Percentiles rank a stretch among this genome's conserved stretches.
Evolutionary conservation across 2,113 vertebrate genomes (phyloP).

Genomic region (Clupea harengus): DNA sequence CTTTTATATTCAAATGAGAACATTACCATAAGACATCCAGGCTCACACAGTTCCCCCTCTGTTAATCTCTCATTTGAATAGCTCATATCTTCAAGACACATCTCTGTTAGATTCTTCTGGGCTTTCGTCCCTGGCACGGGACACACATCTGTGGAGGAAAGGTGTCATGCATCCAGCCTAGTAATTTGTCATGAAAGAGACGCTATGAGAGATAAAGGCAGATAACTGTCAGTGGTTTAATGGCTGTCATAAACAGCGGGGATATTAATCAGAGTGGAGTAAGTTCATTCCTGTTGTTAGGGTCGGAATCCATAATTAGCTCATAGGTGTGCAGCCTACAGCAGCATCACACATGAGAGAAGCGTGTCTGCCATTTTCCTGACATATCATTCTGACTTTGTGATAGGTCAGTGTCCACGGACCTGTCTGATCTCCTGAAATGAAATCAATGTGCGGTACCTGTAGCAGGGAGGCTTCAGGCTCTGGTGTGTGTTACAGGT

Average conservation of each 20-base stretch:
- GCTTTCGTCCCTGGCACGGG: constrained; percentile 70
- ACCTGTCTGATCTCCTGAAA: background rate
- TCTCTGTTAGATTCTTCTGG: constrained; percentile 66
- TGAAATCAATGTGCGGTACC: background rate
- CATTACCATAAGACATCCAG: constrained; percentile 77
- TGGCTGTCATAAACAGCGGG: constrained; percentile 67
- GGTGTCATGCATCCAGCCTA: constrained; percentile 62
- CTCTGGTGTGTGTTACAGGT: background rate
- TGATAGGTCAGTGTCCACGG: background rate
- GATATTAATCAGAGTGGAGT: constrained; percentile 65
- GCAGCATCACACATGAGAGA: background rate
- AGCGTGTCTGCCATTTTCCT: background rate
- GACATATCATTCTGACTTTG: background rate
- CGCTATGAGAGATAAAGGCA: constrained; percentile 62
- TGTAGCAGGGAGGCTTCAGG: background rate
- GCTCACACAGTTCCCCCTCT: constrained; percentile 68
- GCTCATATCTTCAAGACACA: constrained; percentile 78
- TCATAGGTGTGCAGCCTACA: constrained; percentile 43
- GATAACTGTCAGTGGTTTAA: constrained; percentile 69
- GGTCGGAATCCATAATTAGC: constrained; percentile 57
- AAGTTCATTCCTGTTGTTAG: constrained; percentile 32
- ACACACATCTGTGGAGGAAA: constrained; percentile 68
- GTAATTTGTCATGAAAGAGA: constrained; percentile 70
- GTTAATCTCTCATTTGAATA: constrained; percentile 77
- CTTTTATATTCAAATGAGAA: constrained; percentile 81